Evolutionary conservation across 2,113 vertebrate genomes (phyloP).

Genomic region (Antechinus flavipes): DNA sequence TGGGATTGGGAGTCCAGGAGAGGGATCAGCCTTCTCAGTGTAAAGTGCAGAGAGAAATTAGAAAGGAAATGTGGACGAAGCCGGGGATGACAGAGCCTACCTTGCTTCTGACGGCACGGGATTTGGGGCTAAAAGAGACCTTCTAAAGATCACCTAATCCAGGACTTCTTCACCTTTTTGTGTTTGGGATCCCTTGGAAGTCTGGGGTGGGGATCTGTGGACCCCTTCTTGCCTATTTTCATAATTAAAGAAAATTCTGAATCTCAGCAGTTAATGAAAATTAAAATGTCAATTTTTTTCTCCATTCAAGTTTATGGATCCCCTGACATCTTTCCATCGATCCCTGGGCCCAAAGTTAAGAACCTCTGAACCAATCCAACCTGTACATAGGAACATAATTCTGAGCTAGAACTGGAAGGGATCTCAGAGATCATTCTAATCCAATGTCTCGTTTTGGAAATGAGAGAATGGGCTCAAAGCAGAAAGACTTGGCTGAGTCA

Average conservation of each 20-base stretch:
- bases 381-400: too few relatives aligned
- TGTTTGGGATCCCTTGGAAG: neutral
- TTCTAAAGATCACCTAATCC: neutral
- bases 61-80: neutral
- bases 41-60: neutral
- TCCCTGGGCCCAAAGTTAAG: too few relatives aligned
- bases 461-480: neutral
- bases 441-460: neutral
- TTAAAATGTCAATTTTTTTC: too few relatives aligned
- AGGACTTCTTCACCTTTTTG: neutral
- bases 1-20: neutral
- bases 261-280: neutral
- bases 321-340: neutral
- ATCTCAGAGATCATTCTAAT: neutral
- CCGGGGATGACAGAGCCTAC: neutral
- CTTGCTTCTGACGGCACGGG: neutral
- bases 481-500: neutral
- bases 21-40: neutral
- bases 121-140: neutral
- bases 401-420: too few relatives aligned
- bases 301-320: too few relatives aligned
- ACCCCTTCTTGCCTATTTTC: neutral
- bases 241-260: neutral
- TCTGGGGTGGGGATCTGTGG: too few relatives aligned
- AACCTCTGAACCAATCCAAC: too few relatives aligned